Base-by-base conservation (phyloP, 1,140 invertebrate species). In the Orchesella cincta region DNA sequence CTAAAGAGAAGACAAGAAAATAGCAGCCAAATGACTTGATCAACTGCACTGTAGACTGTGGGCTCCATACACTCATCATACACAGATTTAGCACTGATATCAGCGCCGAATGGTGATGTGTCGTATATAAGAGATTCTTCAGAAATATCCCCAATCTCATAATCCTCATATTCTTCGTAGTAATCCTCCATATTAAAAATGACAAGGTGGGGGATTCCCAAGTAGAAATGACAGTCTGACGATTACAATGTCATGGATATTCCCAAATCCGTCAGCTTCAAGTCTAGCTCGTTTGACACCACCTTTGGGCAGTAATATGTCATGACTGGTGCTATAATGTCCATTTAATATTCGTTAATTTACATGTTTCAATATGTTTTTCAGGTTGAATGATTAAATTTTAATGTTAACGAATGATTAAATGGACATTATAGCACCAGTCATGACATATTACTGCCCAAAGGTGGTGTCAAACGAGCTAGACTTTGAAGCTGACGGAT, bases 1-100 rank as follows among this genome's bases (percentile, higher is more conserved):
- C 84, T 80, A 34, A 84, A 85, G 14, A 85, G 18, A 14, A 85
- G 74, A 35, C 83, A 83, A 79, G 83, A 82, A 34, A 83, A 67
- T 28, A 85, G 75, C 14, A 84, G 76, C 36, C 81, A 83, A 51
- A 77, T 81, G 33, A 85, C 52, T 75, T 85, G 84, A 57, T 78
- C 75, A 2, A 83, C 78, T 23, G 79, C 84, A 79, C 84, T 83
- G 28, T 67, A 75, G 1, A 83, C 39, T 5, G 83, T 85, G 0
- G 84, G 84, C 51, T 82, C 76, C 12, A 84, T 74, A 76, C 84
- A 85, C 33, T 83, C 73, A 72, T 84, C 78, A 18, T 82, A 80
- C n/a, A 84, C 75, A 54, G 84, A 79, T 14, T 33, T 34, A 23
- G 82, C 57, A 16, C 36, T 79, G 5, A 77, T 70, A 12, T 74